Base-by-base conservation (phyloP, 2,113 vertebrate species). In the Chlorodrepanis virens region DNA sequence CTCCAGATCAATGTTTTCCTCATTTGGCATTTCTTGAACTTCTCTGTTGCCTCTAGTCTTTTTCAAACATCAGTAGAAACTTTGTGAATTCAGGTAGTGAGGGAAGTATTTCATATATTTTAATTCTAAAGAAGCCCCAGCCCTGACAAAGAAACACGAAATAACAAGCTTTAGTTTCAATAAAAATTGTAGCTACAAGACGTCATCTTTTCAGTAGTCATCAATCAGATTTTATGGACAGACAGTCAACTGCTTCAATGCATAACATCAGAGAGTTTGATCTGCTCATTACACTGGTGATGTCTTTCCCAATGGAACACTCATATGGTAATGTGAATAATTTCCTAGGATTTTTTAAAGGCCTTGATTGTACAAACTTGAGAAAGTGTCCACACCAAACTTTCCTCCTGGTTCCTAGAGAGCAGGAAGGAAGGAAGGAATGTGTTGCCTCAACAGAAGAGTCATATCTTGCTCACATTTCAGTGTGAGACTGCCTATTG, bases 381-480 rank as follows among this genome's bases (percentile, higher is more conserved):
- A 50, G 28, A 59, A 77, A n/a, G 22, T 8, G 22, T 35, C 25
- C 57, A 5, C 27, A 12, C 12, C 45, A 52, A 69, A 50, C 9
- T 20, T 82, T 53, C 5, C 13, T 45, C 29, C n/a, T 81, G 49
- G 25, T 60, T 93, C 56, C 74, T 81, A 61, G 57, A 92, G 35
- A 81, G 68, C 59, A 79, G 69, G 27, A 82, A 85, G 64, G 61
- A 75, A 84, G 56, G 70, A 69, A 42, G 13, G 69, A 82, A 49
- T 6, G 10, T 52, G 18, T 56, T 89, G 57, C 23, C 37, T 75
- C 65, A 56, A 49, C 33, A 81, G 52, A 75, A 61, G 88, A 86
- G 56, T 65, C 72, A 18, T 15, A 22, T 85, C 95, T 96, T 89
- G 39, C 83, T 84, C 85, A 28, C 74, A 69, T 92, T 93, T 96